Evolutionary conservation across 2,888 invertebrate species (phyloP).

Genomic region (Buathra laborator): DNA sequence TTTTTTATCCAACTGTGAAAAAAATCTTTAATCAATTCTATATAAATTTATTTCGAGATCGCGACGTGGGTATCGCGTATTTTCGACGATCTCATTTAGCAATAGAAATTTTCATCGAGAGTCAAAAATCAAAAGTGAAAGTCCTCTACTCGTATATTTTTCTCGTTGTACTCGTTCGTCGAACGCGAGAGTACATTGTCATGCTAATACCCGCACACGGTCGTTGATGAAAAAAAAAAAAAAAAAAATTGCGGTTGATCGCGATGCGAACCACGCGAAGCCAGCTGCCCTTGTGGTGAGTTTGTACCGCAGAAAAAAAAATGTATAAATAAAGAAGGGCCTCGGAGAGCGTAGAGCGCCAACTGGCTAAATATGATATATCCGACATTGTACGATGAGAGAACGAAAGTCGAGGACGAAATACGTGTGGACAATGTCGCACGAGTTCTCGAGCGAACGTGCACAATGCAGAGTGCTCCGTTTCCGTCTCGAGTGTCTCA

Average conservation of each 20-base stretch:
- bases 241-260: slow-evolving; percentile 26
- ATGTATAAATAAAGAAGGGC: slow-evolving; percentile 8
- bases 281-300: slow-evolving; percentile 47
- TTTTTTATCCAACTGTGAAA: too few species aligned
- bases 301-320: slow-evolving; percentile 24
- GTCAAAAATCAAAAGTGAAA: slow-evolving; percentile 9
- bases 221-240: slow-evolving; percentile 12
- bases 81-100: not conserved
- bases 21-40: too few species aligned
- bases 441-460: not conserved
- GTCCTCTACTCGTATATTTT: slow-evolving; percentile 26
- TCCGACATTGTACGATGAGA: slow-evolving; percentile 25
- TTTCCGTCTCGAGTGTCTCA: slow-evolving; percentile 36
- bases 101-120: not conserved
- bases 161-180: slow-evolving; percentile 40
- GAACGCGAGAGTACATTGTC: slow-evolving; percentile 46
- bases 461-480: slow-evolving; percentile 18
- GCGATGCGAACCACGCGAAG: slow-evolving; percentile 45
- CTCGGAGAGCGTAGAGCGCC: not conserved
- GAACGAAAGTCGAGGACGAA: slow-evolving; percentile 24
- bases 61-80: not conserved
- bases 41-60: not conserved
- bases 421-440: slow-evolving; percentile 26
- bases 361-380: slow-evolving; percentile 46
- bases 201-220: slow-evolving; percentile 61